phyloP scores from a whole-genome alignment of 2,888 invertebrate species.

The Pollenia amentaria region DNA sequence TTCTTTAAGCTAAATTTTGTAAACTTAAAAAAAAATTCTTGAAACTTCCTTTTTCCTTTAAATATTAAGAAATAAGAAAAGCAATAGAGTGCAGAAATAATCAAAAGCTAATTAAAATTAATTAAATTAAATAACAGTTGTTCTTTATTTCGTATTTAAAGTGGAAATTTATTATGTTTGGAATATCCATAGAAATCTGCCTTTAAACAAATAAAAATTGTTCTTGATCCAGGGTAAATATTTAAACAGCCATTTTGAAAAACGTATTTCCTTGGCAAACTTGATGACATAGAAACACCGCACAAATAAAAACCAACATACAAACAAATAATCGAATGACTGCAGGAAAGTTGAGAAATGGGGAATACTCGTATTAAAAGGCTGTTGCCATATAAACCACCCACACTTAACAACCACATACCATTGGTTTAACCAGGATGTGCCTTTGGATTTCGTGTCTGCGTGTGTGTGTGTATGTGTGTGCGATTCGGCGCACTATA shows the following conservation, averaged over 20 bases:
- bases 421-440: constrained; percentile 73
- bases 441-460: constrained; percentile 13
- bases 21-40: background rate
- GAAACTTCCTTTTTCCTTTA: constrained; percentile 17
- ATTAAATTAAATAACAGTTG: constrained; percentile 48
- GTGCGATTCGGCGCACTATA: constrained; percentile 75
- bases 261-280: constrained; percentile 65
- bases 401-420: constrained; percentile 66
- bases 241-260: constrained; percentile 84
- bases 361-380: background rate
- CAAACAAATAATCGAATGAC: background rate
- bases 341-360: background rate
- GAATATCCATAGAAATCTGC: constrained; percentile 51
- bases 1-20: background rate
- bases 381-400: constrained; percentile 64
- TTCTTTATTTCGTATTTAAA: background rate
- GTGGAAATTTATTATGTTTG: background rate
- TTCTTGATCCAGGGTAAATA: constrained; percentile 77
- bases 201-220: constrained; percentile 50
- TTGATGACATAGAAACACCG: constrained; percentile 42
- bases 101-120: constrained; percentile 62
- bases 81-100: constrained; percentile 20
- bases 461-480: no score
- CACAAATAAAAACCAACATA: background rate
- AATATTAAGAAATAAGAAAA: background rate